Evolutionary conservation across 2,888 invertebrate species (phyloP).

Genomic region (Adelognathus sp.): DNA sequence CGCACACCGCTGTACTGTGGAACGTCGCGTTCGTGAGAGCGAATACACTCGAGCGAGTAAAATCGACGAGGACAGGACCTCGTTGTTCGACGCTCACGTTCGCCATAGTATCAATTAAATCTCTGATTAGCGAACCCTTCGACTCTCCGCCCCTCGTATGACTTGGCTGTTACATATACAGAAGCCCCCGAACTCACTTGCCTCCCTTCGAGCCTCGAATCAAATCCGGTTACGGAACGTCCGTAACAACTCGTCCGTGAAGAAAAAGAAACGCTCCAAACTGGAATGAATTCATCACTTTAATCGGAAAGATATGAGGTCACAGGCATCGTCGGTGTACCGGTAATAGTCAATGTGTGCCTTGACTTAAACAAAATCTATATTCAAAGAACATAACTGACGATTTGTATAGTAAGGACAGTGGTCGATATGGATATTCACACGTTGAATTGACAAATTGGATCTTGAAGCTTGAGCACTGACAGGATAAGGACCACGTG

Average conservation of each 20-base stretch:
- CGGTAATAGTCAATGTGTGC: too few species aligned
- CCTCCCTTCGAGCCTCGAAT: constrained; percentile 6
- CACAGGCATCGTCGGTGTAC: too few species aligned
- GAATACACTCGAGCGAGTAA: constrained; percentile 23
- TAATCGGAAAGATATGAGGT: too few species aligned
- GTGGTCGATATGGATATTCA: too few species aligned
- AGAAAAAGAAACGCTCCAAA: neutral
- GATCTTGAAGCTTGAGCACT: too few species aligned
- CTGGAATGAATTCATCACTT: too few species aligned
- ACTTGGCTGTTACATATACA: neutral
- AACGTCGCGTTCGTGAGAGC: constrained; percentile 13
- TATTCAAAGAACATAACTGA: too few species aligned
- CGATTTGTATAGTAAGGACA: too few species aligned
- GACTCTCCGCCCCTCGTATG: constrained; percentile 48
- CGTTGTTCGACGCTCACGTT: constrained; percentile 69
- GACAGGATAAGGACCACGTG: too few species aligned
- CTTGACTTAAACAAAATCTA: too few species aligned
- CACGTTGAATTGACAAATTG: too few species aligned
- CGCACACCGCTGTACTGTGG: constrained; percentile 40
- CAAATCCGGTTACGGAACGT: constrained; percentile 9
- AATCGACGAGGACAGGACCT: constrained; percentile 24
- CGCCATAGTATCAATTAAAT: constrained; percentile 76
- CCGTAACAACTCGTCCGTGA: neutral
- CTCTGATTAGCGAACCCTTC: constrained; percentile 76
- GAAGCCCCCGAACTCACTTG: constrained; percentile 7